phyloP scores from a whole-genome alignment of 2,888 invertebrate genomes.

The Agrochola macilenta region DNA sequence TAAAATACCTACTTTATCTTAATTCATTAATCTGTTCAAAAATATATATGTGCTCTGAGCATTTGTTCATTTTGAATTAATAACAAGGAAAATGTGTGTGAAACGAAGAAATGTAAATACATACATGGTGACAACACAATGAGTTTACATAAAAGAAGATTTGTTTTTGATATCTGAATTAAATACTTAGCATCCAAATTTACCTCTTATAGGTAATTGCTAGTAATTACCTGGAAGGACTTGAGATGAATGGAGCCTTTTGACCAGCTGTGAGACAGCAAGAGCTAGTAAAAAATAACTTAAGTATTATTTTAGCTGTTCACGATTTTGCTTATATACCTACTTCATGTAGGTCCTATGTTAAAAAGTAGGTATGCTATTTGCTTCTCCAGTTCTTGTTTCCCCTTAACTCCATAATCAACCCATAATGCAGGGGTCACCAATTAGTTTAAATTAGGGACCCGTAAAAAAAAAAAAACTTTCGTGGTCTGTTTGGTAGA shows the following conservation, averaged over 20 bases:
- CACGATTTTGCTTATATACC: background rate
- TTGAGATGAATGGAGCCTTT: background rate
- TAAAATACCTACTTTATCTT: background rate
- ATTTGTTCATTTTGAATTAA: constrained; percentile 1
- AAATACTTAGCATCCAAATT: background rate
- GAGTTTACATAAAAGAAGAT: background rate
- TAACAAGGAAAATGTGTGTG: constrained; percentile 4
- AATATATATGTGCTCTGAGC: background rate
- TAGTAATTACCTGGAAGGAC: background rate
- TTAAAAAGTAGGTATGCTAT: background rate
- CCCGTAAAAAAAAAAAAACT: no score
- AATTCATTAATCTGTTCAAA: background rate
- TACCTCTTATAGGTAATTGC: background rate
- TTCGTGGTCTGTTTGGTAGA: no score
- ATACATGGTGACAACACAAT: background rate
- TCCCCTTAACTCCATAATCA: background rate
- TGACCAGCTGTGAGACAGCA: background rate
- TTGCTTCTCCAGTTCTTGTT: background rate
- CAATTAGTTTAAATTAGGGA: no score
- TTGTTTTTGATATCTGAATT: background rate
- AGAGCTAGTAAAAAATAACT: background rate
- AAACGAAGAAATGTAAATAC: background rate
- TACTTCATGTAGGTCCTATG: background rate
- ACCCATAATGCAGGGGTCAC: no score
- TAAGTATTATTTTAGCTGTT: background rate